phyloP scores from a whole-genome alignment of 2,888 invertebrate genomes.

The Drosophila nigricruria region DNA sequence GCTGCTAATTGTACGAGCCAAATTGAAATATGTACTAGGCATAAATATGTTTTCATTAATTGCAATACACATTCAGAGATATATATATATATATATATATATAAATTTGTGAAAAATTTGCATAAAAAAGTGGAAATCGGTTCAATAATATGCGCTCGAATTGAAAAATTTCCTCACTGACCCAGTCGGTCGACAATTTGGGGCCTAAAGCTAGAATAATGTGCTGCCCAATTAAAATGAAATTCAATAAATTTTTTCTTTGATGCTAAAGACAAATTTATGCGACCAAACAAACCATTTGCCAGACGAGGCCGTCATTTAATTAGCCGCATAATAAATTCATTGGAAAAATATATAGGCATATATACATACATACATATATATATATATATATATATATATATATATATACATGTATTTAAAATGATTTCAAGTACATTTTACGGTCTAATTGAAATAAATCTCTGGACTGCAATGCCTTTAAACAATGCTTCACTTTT shows the following conservation, averaged over 20 bases:
- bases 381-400: not conserved
- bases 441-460: slow-evolving; percentile 68
- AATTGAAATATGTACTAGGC: slow-evolving; percentile 29
- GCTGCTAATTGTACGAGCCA: slow-evolving; percentile 56
- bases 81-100: not conserved
- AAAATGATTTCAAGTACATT: slow-evolving; percentile 73
- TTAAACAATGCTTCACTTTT: slow-evolving; percentile 40
- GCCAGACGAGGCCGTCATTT: slow-evolving; percentile 28
- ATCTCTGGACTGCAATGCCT: slow-evolving; percentile 34
- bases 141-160: slow-evolving; percentile 4
- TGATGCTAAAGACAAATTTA: slow-evolving; percentile 59
- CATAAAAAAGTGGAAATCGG: slow-evolving; percentile 19
- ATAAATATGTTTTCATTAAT: slow-evolving; percentile 63
- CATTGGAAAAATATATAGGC: slow-evolving; percentile 29
- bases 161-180: slow-evolving; percentile 3
- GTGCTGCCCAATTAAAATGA: slow-evolving; percentile 63
- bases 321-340: slow-evolving; percentile 58
- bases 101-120: slow-evolving; percentile 5
- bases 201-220: slow-evolving; percentile 44
- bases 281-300: slow-evolving; percentile 23
- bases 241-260: slow-evolving; percentile 56
- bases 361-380: not conserved
- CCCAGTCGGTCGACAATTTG: slow-evolving; percentile 29
- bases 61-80: slow-evolving; percentile 22
- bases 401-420: slow-evolving; percentile 11